phyloP scores from a whole-genome alignment of 30 jellyfish, hydroid and myxozoan genomes.

The Sanderia malayensis region DNA sequence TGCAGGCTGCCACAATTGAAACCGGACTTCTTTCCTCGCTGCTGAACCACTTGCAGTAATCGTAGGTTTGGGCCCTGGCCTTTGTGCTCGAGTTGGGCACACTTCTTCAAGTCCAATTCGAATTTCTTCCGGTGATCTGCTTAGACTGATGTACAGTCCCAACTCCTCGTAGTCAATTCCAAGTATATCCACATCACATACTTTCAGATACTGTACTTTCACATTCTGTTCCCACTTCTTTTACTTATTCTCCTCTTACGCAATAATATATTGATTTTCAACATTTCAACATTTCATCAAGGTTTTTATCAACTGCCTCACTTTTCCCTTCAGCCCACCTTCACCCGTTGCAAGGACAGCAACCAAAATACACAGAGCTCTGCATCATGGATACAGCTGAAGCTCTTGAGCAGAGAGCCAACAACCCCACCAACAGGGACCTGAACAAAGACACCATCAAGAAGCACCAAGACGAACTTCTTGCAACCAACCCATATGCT shows the following conservation, averaged over 20 bases:
- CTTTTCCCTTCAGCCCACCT: too few species aligned
- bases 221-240: background rate
- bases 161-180: background rate
- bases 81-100: slow-evolving; percentile 1
- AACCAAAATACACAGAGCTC: too few species aligned
- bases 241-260: background rate
- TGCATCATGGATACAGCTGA: too few species aligned
- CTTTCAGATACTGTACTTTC: too few species aligned
- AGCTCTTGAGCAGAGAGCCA: too few species aligned
- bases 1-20: background rate
- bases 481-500: background rate
- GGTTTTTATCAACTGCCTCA: too few species aligned
- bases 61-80: background rate
- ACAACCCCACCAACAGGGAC: too few species aligned
- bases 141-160: background rate
- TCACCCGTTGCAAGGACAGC: too few species aligned
- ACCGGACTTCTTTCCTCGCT: slow-evolving; percentile 2
- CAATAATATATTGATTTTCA: background rate
- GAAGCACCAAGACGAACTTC: background rate
- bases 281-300: too few species aligned
- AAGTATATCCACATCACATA: slow-evolving; percentile 2
- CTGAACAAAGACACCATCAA: too few species aligned
- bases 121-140: background rate
- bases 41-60: slow-evolving; percentile 1
- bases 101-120: background rate